phyloP scores from a whole-genome alignment of 2,888 invertebrate species.

The Watsonalla cultraria region DNA sequence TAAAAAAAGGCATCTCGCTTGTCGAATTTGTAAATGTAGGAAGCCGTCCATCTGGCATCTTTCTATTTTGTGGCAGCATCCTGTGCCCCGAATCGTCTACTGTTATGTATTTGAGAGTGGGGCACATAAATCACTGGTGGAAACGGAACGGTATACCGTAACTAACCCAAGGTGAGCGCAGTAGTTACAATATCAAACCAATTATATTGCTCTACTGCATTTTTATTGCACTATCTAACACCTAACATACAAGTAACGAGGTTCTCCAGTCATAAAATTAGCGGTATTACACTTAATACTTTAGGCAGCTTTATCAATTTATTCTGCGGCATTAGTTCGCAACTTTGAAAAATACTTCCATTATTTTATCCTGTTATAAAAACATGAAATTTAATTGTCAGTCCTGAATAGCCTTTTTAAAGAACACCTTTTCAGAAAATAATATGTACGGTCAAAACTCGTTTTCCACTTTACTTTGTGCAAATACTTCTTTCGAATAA shows the following conservation, averaged over 20 bases:
- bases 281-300: too few species aligned
- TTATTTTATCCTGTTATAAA: too few species aligned
- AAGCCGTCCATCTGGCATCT: too few species aligned
- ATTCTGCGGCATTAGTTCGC: too few species aligned
- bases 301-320: too few species aligned
- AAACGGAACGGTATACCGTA: constrained; percentile 50
- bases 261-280: background rate
- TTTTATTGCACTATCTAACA: constrained; percentile 22
- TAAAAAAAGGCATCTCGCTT: too few species aligned
- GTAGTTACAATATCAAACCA: constrained; percentile 16
- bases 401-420: too few species aligned
- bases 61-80: constrained; percentile 5
- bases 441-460: background rate
- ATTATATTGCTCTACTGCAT: constrained; percentile 25
- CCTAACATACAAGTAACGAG: constrained; percentile 3
- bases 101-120: constrained; percentile 41
- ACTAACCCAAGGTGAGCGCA: constrained; percentile 43
- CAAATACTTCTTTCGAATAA: background rate
- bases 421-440: too few species aligned
- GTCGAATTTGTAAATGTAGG: too few species aligned
- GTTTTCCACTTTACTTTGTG: background rate
- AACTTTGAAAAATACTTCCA: too few species aligned
- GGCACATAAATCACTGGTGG: constrained; percentile 48
- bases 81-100: constrained; percentile 33
- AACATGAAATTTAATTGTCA: too few species aligned